Evolutionary conservation across 2,797 vertebrate species (phyloP).

Genomic region (Calcarius lapponicus): DNA sequence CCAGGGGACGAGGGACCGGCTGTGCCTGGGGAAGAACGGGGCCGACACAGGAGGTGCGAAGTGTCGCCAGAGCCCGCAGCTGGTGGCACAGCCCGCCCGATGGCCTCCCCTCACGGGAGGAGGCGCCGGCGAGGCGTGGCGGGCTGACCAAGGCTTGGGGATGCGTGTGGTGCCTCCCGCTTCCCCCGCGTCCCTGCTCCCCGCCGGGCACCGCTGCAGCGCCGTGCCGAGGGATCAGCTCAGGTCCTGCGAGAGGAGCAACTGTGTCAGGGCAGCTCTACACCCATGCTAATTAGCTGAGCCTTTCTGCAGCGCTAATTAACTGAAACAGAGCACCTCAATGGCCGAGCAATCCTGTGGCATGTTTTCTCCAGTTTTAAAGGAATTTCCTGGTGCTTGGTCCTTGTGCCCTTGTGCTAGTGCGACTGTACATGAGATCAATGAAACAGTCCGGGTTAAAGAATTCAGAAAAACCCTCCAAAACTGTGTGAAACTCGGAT

Average conservation of each 20-base stretch:
- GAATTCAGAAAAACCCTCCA: neutral
- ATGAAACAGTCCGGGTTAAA: neutral
- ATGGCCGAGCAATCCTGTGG: neutral
- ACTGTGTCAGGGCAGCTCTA: neutral
- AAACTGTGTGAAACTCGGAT: neutral
- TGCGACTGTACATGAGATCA: neutral
- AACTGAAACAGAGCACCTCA: neutral
- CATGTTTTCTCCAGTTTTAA: neutral
- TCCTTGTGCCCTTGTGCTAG: neutral
- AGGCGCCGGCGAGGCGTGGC: fast-evolving
- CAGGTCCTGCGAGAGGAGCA: neutral
- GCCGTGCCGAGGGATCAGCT: fast-evolving
- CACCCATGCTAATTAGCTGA: neutral
- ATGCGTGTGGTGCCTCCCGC: fast-evolving
- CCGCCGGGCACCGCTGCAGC: neutral
- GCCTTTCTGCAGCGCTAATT: slow-evolving; percentile 12
- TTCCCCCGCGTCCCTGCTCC: fast-evolving
- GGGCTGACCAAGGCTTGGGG: fast-evolving
- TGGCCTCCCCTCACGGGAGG: fast-evolving
- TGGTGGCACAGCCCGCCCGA: fast-evolving
- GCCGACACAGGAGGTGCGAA: fast-evolving
- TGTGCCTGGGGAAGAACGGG: fast-evolving
- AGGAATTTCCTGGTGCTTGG: neutral
- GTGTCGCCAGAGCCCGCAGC: fast-evolving
- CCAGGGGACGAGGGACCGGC: fast-evolving